Conservation (phyloP, 2,113 vertebrate species). For the Lontra canadensis region DNA sequence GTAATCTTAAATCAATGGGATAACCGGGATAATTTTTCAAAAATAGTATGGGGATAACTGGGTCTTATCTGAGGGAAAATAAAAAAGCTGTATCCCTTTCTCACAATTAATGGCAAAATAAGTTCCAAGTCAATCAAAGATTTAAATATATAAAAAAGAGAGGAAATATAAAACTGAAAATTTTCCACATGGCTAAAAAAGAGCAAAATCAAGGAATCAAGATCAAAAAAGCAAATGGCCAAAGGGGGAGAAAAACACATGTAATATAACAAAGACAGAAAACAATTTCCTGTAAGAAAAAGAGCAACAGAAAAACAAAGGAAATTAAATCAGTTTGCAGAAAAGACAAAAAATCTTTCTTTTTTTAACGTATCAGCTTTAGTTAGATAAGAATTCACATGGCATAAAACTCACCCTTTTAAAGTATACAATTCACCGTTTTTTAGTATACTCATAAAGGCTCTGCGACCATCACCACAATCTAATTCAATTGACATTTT, state of each 20-base stretch:
- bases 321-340: not conserved
- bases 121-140: not conserved
- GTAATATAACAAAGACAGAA: not conserved
- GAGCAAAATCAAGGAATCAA: conserved; percentile 19
- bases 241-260: not conserved
- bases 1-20: not conserved
- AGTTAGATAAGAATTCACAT: not conserved
- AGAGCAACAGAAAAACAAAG: not conserved
- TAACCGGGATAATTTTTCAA: not conserved
- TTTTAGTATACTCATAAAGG: not conserved
- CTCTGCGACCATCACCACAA: not conserved
- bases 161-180: not conserved
- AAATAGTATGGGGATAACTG: not conserved
- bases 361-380: not conserved
- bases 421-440: not conserved
- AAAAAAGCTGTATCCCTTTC: not conserved
- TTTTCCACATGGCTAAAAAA: not conserved
- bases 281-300: not conserved
- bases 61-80: not conserved
- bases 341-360: not conserved
- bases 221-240: not conserved
- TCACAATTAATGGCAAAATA: conserved; percentile 1
- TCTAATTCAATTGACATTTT: not conserved
- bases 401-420: not conserved
- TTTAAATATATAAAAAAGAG: not conserved